Percentiles rank a stretch among this genome's conserved stretches.
Conservation (phyloP, 2,113 vertebrate species). For the Pituophis catenifer region DNA sequence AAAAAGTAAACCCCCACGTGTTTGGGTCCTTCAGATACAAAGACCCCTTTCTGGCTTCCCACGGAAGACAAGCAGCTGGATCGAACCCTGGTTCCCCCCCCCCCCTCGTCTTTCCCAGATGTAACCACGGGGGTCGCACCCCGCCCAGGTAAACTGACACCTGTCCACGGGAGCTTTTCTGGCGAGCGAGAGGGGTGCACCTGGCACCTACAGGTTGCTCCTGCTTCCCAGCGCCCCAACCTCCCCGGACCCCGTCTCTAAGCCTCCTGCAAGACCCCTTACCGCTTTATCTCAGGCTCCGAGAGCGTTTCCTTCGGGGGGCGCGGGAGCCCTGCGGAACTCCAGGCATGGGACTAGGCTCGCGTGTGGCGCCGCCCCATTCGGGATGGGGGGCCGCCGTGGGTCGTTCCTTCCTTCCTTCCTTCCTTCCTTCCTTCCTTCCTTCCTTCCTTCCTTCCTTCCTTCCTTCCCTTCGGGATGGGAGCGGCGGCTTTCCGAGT, state of each 20-base stretch:
- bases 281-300: neutral
- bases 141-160: neutral
- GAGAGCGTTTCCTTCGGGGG: neutral
- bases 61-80: neutral
- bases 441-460: no score
- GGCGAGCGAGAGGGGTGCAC: neutral
- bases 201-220: neutral
- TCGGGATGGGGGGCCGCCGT: no score
- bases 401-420: neutral
- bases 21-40: neutral
- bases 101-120: neutral
- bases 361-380: neutral
- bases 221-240: neutral
- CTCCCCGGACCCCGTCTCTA: constrained; percentile 30
- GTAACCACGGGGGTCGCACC: neutral
- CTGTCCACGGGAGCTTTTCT: neutral
- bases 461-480: neutral
- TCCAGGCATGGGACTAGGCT: neutral
- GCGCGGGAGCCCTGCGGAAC: neutral
- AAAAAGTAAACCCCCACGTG: neutral
- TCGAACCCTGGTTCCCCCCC: neutral
- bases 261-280: neutral
- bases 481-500: neutral
- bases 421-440: neutral
- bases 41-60: neutral